Base-by-base conservation (phyloP, 2,113 vertebrate genomes). In the Leptobrachium leishanense region DNA sequence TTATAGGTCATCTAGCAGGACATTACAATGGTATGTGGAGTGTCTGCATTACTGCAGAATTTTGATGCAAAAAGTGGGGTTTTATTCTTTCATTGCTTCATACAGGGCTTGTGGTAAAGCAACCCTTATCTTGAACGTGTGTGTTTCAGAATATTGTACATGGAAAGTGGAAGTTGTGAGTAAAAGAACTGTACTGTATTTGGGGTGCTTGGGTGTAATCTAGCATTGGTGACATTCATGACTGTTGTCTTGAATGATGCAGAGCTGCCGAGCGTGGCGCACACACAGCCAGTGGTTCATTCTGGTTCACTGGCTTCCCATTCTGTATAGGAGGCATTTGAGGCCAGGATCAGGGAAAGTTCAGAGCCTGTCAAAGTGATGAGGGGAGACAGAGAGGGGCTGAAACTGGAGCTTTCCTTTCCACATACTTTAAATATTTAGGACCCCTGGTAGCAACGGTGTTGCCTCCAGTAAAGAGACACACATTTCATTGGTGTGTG, bases 321-420 rank as follows among this genome's bases (percentile, higher is more conserved):
- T 55, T 81, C 64, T 81, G 72, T 68, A 43, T 64, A 81, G 72
- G 68, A 81, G 78, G 71, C 78, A 81, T 81, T 81, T 81, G 78
- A 81, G 78, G 78, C 78, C 78, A 81, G 78, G 78, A 81, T 81
- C 78, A 81, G 78, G 78, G 78, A 81, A 81, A 81, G 78, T 81
- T 81, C 78, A 74, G 72, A 68, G 65, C 78, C 62, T 62, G 15
- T 81, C 64, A 81, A 74, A 74, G 64, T 64, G 53, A 81, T 50
- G 4, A 62, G 57, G 67, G 53, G 68, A 70, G 68, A 55, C 42
- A 12, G 64, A 65, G 74, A 42, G 46, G 77, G 65, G 63, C 15
- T 31, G 63, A 41, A 74, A 64, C 9, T 31, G 57, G 42, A 74
- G 72, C n/a, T 13, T 74, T 74, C 31, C 59, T 39, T 43, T 9